These are phyloP conservation scores for Melanotus villosus DNA, from an alignment of 2,888 invertebrate species.

Conservation along the genomic window DNA sequence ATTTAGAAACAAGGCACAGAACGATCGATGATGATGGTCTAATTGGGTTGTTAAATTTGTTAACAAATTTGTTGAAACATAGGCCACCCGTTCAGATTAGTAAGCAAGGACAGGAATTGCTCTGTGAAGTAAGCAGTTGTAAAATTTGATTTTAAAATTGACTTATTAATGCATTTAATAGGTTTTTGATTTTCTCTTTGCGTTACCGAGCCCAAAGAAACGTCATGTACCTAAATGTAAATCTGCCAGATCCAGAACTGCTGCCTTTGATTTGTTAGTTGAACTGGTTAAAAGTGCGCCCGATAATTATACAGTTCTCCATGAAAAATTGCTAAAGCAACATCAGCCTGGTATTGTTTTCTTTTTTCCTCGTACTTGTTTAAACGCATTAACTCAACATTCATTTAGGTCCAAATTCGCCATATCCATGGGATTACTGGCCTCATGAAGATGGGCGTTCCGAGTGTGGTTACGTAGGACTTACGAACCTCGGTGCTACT, in stretches of 20 bases:
- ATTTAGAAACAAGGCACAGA: constrained; percentile 84
- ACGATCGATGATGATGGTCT: constrained; percentile 92
- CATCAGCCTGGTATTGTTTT: constrained; percentile 82
- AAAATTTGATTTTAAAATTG: background rate
- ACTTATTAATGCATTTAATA: constrained; percentile 56
- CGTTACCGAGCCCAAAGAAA: constrained; percentile 87
- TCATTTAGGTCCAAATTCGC: constrained; percentile 77
- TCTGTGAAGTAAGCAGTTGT: constrained; percentile 71
- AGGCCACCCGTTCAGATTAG: constrained; percentile 89
- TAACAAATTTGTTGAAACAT: constrained; percentile 91
- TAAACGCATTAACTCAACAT: constrained; percentile 51
- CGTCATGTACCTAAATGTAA: constrained; percentile 95
- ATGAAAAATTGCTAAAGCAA: constrained; percentile 86
- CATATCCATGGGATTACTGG: constrained; percentile 98
- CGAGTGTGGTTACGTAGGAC: constrained; percentile 94
- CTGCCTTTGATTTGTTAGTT: constrained; percentile 91
- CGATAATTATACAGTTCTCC: constrained; percentile 88
- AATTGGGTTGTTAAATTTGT: constrained; percentile 87
- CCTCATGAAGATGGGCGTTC: constrained; percentile 95
- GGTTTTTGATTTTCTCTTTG: constrained; percentile 91
- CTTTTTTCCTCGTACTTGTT: constrained; percentile 44
- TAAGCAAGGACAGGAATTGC: constrained; percentile 79
- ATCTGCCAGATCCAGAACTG: constrained; percentile 88
- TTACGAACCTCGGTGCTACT: constrained; percentile 95
- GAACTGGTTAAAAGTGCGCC: constrained; percentile 89